Evolutionary conservation across 2,888 invertebrate species (phyloP).

Genomic region (Strigamia transsilvanica): DNA sequence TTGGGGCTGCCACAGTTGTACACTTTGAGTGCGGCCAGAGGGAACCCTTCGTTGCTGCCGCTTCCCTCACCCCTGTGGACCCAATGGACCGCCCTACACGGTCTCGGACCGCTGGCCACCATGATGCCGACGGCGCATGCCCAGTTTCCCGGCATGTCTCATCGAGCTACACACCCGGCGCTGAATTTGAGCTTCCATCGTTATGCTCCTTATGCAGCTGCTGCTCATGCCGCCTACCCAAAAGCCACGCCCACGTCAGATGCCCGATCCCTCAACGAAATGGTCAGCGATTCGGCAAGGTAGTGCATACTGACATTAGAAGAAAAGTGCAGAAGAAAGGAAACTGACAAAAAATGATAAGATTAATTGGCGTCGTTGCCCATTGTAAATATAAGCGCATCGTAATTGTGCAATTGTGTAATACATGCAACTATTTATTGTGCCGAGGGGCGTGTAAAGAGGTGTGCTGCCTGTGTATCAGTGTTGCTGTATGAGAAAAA

Average conservation of each 20-base stretch:
- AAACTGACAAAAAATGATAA: neutral
- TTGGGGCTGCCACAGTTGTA: slow-evolving; percentile 55
- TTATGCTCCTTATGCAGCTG: slow-evolving; percentile 55
- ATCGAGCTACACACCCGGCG: slow-evolving; percentile 43
- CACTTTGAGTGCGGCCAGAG: slow-evolving; percentile 55
- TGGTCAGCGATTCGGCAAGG: slow-evolving; percentile 54
- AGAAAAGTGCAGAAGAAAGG: neutral
- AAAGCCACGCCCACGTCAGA: slow-evolving; percentile 52
- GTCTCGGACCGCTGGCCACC: slow-evolving; percentile 60
- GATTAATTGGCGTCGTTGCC: neutral
- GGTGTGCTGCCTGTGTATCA: slow-evolving; percentile 43
- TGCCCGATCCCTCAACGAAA: slow-evolving; percentile 48
- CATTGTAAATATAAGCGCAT: slow-evolving; percentile 43
- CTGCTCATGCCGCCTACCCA: slow-evolving; percentile 49
- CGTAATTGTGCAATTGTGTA: slow-evolving; percentile 22
- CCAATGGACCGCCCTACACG: slow-evolving; percentile 72
- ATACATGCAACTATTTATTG: slow-evolving; percentile 46
- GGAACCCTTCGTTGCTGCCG: slow-evolving; percentile 57
- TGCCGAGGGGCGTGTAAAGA: slow-evolving; percentile 39
- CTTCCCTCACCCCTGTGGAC: slow-evolving; percentile 69
- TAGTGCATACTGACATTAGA: slow-evolving; percentile 35
- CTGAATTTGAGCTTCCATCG: slow-evolving; percentile 56
- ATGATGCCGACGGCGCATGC: slow-evolving; percentile 54
- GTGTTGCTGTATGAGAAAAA: slow-evolving; percentile 44
- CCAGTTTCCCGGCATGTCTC: slow-evolving; percentile 54